Evolutionary conservation across 2,888 invertebrate species (phyloP), one percentile per base, ranked within the genome.

Genomic region (Drosophila anomalata): DNA sequence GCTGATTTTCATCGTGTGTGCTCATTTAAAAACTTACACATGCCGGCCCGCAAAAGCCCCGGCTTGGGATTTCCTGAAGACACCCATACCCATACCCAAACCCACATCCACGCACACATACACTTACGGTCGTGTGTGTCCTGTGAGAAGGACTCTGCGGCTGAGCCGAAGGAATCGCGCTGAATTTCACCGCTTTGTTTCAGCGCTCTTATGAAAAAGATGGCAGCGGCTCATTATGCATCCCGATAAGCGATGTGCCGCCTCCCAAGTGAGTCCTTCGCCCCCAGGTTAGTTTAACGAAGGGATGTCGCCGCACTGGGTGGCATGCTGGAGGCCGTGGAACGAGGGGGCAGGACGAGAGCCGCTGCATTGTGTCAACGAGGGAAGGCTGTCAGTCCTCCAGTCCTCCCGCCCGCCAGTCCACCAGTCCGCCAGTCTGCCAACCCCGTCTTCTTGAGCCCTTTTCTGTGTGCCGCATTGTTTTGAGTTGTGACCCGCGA

Each of bases 161-260:
- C 75, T 71, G 73, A 75, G 74, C 80, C 74, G 54, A 73, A 81
- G 77, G 88, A 89, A 75, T 66, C 84, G 82, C 88, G 87, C 84
- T 78, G 82, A 80, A 87, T 88, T 87, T 89, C 87, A 78, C 85
- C 76, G 84, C 88, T 78, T 84, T 84, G 83, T 87, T 79, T 83
- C 77, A 63, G 68, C 58, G 73, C 80, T 77, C 68, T 85, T 75
- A 70, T 73, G 67, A 74, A 83, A 81, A 86, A 87, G 83, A 87
- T 78, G 80, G 83, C 83, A 77, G 78, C 79, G 88, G 83, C 88
- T 85, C 84, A 88, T 85, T 87, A 88, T 86, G 73, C 80, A 71
- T 75, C 75, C 83, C 77, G 87, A 87, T 88, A 85, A 89, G 76
- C 86, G 76, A 75, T 79, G 88, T 82, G 75, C 75, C 78, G 75